phyloP scores from a whole-genome alignment of 2,888 invertebrate species.

The Lobophora halterata region DNA sequence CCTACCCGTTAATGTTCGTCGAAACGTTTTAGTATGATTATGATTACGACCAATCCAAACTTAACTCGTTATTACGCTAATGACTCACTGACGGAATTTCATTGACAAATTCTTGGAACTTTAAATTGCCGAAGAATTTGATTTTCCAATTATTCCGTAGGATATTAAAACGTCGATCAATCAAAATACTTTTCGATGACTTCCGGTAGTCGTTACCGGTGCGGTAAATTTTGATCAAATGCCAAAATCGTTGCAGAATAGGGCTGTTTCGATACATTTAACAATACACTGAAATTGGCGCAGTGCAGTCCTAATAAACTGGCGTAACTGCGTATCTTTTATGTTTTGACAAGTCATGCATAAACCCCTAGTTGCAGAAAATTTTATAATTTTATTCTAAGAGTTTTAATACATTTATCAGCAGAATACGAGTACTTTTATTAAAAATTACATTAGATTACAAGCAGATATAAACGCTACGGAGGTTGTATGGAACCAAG shows the following conservation, averaged over 20 bases:
- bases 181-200: constrained; percentile 27
- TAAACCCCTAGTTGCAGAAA: constrained; percentile 6
- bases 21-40: constrained; percentile 28
- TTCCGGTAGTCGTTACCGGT: constrained; percentile 23
- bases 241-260: constrained; percentile 29
- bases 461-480: too few species aligned
- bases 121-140: constrained; percentile 30
- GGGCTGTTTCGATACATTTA: constrained; percentile 28
- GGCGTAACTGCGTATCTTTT: constrained; percentile 23
- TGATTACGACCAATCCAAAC: constrained; percentile 32
- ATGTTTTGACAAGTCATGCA: constrained; percentile 21
- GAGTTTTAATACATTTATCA: too few species aligned
- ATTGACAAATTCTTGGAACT: constrained; percentile 29
- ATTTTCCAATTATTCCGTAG: constrained; percentile 30
- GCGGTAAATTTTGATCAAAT: constrained; percentile 30
- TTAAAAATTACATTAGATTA: too few species aligned
- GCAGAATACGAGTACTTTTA: too few species aligned
- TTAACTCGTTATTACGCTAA: constrained; percentile 32
- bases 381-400: too few species aligned
- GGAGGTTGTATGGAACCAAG: too few species aligned
- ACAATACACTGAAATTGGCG: constrained; percentile 31
- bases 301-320: constrained; percentile 36
- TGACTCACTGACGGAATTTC: constrained; percentile 28
- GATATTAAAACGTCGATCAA: constrained; percentile 35
- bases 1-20: constrained; percentile 18